These are phyloP conservation scores for Mustela lutreola DNA, from an alignment of 2,113 vertebrate genomes.

Conservation along the genomic window DNA sequence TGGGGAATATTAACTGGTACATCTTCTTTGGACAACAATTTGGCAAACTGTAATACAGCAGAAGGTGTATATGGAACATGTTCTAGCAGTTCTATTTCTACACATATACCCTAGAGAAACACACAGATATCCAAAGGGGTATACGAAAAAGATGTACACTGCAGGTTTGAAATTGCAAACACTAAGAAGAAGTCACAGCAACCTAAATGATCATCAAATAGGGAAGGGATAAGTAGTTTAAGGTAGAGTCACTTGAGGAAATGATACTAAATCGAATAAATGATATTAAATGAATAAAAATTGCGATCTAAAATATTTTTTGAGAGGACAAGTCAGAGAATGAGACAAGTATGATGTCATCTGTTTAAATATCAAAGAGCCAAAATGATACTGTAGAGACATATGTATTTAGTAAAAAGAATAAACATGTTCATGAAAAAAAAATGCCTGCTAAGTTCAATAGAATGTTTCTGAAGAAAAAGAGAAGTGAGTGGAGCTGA, in stretches of 20 bases:
- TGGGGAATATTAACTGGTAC: not conserved
- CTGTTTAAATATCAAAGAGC: slow-evolving; percentile 1
- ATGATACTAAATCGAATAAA: not conserved
- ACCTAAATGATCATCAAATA: not conserved
- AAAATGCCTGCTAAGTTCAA: not conserved
- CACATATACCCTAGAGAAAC: not conserved
- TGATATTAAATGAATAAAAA: slow-evolving; percentile 21
- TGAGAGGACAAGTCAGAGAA: slow-evolving; percentile 11
- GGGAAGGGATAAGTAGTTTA: not conserved
- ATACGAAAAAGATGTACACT: not conserved
- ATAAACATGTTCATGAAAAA: not conserved
- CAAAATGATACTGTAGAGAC: not conserved
- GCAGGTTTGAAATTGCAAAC: not conserved
- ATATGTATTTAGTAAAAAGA: not conserved
- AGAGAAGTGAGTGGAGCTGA: not conserved
- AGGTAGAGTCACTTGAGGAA: not conserved
- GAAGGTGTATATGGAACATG: not conserved
- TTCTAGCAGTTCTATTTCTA: not conserved
- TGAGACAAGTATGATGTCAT: not conserved
- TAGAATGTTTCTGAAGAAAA: not conserved
- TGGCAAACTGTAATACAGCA: not conserved
- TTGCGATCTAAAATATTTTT: not conserved
- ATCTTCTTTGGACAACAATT: slow-evolving; percentile 46
- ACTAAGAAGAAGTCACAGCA: not conserved
- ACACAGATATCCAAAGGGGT: not conserved